These are phyloP conservation scores for Penaeus japonicus DNA, from an alignment of 1,140 invertebrate genomes.

Conservation along the genomic window DNA sequence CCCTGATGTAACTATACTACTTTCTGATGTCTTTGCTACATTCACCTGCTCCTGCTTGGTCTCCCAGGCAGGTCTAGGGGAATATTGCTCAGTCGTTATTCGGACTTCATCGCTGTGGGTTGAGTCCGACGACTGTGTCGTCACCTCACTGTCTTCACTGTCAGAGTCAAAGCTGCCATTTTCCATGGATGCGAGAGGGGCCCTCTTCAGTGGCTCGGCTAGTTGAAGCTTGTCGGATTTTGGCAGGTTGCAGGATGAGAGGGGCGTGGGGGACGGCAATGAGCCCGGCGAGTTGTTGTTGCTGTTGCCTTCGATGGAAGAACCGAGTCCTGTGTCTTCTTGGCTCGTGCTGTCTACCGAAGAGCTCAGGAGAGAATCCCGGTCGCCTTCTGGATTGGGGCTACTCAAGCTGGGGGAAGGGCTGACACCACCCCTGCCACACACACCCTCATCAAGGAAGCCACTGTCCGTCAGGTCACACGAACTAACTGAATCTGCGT, in stretches of 20 bases:
- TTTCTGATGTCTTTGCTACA: not conserved
- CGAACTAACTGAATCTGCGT: constrained; percentile 24
- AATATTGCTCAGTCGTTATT: constrained; percentile 50
- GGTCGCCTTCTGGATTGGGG: constrained; percentile 36
- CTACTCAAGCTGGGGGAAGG: constrained; percentile 15
- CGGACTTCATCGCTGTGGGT: constrained; percentile 59
- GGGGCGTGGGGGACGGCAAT: constrained; percentile 10
- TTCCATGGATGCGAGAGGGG: constrained; percentile 57
- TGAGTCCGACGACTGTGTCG: constrained; percentile 58
- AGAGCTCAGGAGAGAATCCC: constrained; percentile 51
- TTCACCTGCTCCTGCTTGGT: constrained; percentile 26
- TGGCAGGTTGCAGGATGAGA: constrained; percentile 11
- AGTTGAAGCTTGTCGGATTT: not conserved
- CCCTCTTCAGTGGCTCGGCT: constrained; percentile 45
- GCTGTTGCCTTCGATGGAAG: not conserved
- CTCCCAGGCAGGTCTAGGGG: constrained; percentile 41
- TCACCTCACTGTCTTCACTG: constrained; percentile 58
- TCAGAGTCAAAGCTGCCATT: constrained; percentile 59
- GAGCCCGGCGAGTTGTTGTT: not conserved
- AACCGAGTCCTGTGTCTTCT: constrained; percentile 31
- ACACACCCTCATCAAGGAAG: constrained; percentile 43
- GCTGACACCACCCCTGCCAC: constrained; percentile 30
- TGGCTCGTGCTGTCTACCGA: constrained; percentile 49
- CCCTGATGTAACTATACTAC: not conserved
- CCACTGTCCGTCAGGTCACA: constrained; percentile 56